Evolutionary conservation across 2,113 vertebrate genomes (phyloP), one percentile per base, ranked within the genome.

Genomic region (Agapornis roseicollis): DNA sequence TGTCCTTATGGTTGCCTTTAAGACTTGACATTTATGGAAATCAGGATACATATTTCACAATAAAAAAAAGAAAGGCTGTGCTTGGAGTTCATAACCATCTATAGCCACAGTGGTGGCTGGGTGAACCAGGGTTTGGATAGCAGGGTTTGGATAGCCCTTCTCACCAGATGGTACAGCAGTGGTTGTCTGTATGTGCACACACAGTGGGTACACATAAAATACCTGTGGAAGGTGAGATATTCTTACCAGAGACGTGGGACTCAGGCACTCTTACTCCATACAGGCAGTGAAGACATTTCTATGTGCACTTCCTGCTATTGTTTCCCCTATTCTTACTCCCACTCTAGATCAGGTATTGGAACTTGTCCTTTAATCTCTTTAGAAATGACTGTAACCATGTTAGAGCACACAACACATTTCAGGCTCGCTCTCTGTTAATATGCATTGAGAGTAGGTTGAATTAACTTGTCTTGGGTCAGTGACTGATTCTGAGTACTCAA

Each of bases 21-120:
- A 1, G 2, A 22, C 7, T 29, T 50, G 69, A 35, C 16, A 5
- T 56, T 80, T 84, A 20, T 16, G 14, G 79, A 63, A 56, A 77
- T 53, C 15, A 18, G 37, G 41, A 41, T 52, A 35, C 9, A 1
- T 52, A 58, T 61, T 61, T 63, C 49, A 80, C 77, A 66, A 9
- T 24, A 31, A 13, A 39, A 39, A 28, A 63, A 50, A 41, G 39
- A 41, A 47, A 37, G 42, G 9, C 28, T 41, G 8, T 70, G 47
- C 55, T 70, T 14, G 52, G 68, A 12, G 56, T 55, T 92, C 29
- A 7, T 50, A 12, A 55, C 46, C 33, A 7, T 6, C 56, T 42
- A 2, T 27, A 35, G 53, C 33, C 4, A 0, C 46, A 20, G 69
- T 0, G 0, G 56, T 25, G 65, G 18, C 55, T 13, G 41, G 17